Conservation (phyloP, 2,113 vertebrate species). For the Neoarius graeffei region DNA sequence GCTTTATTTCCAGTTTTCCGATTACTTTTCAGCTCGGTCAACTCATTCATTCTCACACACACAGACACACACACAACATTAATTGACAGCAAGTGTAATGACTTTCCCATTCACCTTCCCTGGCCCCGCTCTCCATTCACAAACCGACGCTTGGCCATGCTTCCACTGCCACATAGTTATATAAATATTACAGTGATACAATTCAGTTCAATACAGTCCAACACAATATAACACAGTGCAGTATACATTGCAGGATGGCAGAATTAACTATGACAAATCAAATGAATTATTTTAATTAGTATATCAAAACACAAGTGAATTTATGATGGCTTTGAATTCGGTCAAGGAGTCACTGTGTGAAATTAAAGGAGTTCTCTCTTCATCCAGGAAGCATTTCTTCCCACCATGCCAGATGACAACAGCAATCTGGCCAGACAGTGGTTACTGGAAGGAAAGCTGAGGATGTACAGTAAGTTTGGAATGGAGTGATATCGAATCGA, state of each 20-base stretch:
- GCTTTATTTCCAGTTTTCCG: too few relatives aligned
- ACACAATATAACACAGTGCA: background rate
- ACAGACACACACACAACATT: too few relatives aligned
- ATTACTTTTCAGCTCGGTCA: too few relatives aligned
- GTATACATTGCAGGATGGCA: background rate
- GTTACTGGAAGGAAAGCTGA: background rate
- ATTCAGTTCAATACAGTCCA: background rate
- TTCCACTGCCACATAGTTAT: too few relatives aligned
- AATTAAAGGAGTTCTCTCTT: background rate
- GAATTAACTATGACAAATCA: background rate
- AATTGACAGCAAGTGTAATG: too few relatives aligned
- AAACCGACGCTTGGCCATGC: too few relatives aligned
- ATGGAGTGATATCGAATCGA: background rate
- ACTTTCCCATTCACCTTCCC: too few relatives aligned
- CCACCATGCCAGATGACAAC: slow-evolving; percentile 74
- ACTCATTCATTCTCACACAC: too few relatives aligned
- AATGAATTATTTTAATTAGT: background rate
- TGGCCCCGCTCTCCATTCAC: too few relatives aligned
- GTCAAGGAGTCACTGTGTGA: background rate
- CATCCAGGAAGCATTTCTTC: slow-evolving; percentile 63
- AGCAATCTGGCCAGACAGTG: slow-evolving; percentile 48
- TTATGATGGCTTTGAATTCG: background rate
- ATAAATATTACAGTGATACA: background rate
- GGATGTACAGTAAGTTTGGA: slow-evolving; percentile 62
- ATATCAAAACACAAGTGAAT: background rate